Base-by-base conservation (phyloP, 2,113 vertebrate species). In the Muntiacus muntjak region DNA sequence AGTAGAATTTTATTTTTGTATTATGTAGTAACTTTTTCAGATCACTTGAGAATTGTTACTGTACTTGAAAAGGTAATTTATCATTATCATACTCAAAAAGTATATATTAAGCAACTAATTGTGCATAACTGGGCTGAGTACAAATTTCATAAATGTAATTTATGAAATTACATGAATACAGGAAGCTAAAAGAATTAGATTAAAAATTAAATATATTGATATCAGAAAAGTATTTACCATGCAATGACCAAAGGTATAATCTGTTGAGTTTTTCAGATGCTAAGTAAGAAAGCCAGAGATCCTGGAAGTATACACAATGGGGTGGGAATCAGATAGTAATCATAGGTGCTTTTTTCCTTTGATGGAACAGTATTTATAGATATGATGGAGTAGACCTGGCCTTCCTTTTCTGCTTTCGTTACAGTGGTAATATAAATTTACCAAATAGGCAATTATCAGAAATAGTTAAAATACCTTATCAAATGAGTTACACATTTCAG, bases 41-140 rank as follows among this genome's bases (percentile, higher is more conserved):
- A 40, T 93, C 17, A 84, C 85, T 94, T 93, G 67, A 94, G 47
- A 91, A 82, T 47, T 10, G 1, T 86, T 88, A 96, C 7, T 58
- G 21, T 74, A 85, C 4, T 90, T 81, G 36, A 47, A 83, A 94
- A 92, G 45, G 6, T 81, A 97, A 91, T 95, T 97, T 97, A 76
- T 97, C 67, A 84, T 86, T 85, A 84, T 96, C 17, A 85, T 40
- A 54, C 33, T 93, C 28, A 86, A 82, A 93, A 95, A 67, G 4
- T 2, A 91, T 84, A 89, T 92, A 67, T 88, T 97, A 78, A 91
- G 57, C 15, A 91, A 83, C 12, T 82, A 96, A 79, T 67, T 97
- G 36, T 62, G 28, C 16, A 58, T 94, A 89, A 91, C 14, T 58
- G 15, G 40, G n/a, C 33, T 88, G 16, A 74, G 23, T n/a, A 84